Conservation (phyloP, 2,888 invertebrate genomes). For the Cylloceria caligata region DNA sequence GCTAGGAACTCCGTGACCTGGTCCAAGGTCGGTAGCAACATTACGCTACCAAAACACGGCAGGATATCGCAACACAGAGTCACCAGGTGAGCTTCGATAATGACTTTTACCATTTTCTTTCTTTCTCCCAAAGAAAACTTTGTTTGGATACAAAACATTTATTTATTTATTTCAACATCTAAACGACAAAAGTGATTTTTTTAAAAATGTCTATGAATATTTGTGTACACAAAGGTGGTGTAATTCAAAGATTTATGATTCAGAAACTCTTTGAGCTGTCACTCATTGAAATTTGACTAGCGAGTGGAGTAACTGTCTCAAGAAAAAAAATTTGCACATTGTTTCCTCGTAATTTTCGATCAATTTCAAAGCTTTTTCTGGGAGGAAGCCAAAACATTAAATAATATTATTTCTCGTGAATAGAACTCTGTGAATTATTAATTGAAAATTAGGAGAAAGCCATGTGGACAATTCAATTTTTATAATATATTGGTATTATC, state of each 20-base stretch:
- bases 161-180: too few species aligned
- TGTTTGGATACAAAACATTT: too few species aligned
- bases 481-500: not conserved
- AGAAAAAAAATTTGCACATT: too few species aligned
- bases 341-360: not conserved
- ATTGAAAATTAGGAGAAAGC: not conserved
- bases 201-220: too few species aligned
- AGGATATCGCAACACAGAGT: conserved; percentile 84
- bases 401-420: not conserved
- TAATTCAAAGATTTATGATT: too few species aligned
- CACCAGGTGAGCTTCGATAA: conserved; percentile 82
- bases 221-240: too few species aligned
- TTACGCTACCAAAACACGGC: conserved; percentile 82
- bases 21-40: conserved; percentile 88
- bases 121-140: too few species aligned
- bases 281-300: too few species aligned
- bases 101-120: conserved; percentile 24
- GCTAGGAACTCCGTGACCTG: conserved; percentile 90
- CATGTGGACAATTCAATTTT: not conserved
- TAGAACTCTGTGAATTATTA: not conserved
- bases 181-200: too few species aligned
- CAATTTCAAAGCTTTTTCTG: not conserved
- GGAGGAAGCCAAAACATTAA: not conserved
- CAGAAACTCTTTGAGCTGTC: too few species aligned
- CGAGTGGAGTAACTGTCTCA: too few species aligned